phyloP scores from a whole-genome alignment of 2,888 invertebrate species.

The Tenthredo livida region DNA sequence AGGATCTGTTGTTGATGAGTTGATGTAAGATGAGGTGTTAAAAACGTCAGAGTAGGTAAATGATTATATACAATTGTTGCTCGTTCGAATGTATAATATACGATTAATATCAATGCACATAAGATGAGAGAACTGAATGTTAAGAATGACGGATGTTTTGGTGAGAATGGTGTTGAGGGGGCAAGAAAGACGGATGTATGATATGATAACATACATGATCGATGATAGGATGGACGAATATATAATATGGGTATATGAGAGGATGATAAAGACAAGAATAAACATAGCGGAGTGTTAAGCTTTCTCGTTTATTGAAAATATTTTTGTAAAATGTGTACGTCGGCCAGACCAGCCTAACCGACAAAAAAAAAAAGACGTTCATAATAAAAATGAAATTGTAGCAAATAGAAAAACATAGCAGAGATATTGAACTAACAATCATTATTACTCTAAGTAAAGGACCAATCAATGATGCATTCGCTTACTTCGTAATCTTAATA shows the following conservation, averaged over 20 bases:
- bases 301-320: slow-evolving; percentile 76
- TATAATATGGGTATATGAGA: background rate
- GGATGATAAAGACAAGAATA: slow-evolving; percentile 37
- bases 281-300: slow-evolving; percentile 69
- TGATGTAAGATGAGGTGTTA: background rate
- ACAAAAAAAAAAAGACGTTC: slow-evolving; percentile 69
- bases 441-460: slow-evolving; percentile 67
- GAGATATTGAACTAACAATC: slow-evolving; percentile 65
- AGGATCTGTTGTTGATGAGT: background rate
- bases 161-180: background rate
- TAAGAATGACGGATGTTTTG: background rate
- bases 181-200: background rate
- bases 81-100: background rate
- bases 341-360: slow-evolving; percentile 73
- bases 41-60: background rate
- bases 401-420: slow-evolving; percentile 69
- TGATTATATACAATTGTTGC: background rate
- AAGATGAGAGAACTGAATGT: background rate
- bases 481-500: slow-evolving; percentile 72
- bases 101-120: slow-evolving; percentile 10
- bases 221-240: slow-evolving; percentile 4
- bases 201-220: background rate
- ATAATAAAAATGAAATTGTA: slow-evolving; percentile 67
- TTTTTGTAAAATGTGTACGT: slow-evolving; percentile 76
- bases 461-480: slow-evolving; percentile 72